phyloP scores from a whole-genome alignment of 2,888 invertebrate genomes.

The Cosmopolites sordidus region DNA sequence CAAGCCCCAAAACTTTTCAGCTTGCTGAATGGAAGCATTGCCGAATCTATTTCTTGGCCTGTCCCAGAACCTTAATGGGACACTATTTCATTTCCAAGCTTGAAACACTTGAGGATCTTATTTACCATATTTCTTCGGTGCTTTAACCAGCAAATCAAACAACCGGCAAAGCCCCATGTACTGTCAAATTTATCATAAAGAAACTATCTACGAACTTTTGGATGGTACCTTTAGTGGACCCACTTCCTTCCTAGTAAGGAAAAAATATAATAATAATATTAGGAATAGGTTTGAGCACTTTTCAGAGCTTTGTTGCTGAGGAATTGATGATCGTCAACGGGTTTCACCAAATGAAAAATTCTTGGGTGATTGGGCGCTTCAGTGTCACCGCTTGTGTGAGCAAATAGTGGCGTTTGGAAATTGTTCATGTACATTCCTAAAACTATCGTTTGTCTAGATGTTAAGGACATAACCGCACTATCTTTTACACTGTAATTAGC shows the following conservation, averaged over 20 bases:
- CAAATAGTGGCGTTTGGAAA: constrained; percentile 73
- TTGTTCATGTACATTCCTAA: constrained; percentile 73
- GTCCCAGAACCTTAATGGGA: constrained; percentile 95
- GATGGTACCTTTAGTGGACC: constrained; percentile 95
- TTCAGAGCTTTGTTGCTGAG: constrained; percentile 62
- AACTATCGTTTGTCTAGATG: constrained; percentile 83
- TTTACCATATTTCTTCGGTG: constrained; percentile 80
- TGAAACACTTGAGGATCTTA: constrained; percentile 87
- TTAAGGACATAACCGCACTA: constrained; percentile 89
- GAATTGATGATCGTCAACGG: constrained; percentile 80
- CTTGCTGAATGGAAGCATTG: constrained; percentile 91
- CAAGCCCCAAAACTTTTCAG: too few species aligned
- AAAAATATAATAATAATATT: too few species aligned
- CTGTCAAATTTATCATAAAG: constrained; percentile 87
- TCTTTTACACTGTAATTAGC: constrained; percentile 93
- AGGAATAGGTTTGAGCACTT: constrained; percentile 88
- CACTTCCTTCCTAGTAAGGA: constrained; percentile 81
- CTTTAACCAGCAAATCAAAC: constrained; percentile 90
- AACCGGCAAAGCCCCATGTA: constrained; percentile 90
- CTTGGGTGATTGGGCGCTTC: constrained; percentile 58
- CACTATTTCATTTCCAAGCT: constrained; percentile 93
- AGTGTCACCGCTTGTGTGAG: constrained; percentile 69
- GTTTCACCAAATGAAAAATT: constrained; percentile 82
- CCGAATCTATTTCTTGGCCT: constrained; percentile 89
- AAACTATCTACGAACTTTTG: constrained; percentile 99